Evolutionary conservation across 2,888 invertebrate genomes (phyloP).

Genomic region (Acanthacorydalis orientalis): DNA sequence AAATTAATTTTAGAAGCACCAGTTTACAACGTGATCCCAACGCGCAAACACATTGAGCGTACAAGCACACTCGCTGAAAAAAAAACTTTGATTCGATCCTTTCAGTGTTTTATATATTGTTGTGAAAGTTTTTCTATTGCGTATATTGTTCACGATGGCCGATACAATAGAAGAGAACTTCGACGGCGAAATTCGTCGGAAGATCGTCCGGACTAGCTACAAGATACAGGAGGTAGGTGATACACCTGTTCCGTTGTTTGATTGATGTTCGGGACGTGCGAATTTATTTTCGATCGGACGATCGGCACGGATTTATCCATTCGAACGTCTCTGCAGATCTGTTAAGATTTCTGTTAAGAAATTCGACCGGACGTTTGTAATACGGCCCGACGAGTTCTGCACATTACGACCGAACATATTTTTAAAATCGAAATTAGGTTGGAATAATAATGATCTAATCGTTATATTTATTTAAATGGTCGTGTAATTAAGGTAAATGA

Average conservation of each 20-base stretch:
- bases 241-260: background rate
- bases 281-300: no score
- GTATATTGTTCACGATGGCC: conserved; percentile 29
- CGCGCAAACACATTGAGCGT: conserved; percentile 14
- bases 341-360: no score
- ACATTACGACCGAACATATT: no score
- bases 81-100: background rate
- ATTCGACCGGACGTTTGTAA: no score
- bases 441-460: no score
- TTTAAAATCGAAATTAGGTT: no score
- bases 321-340: no score
- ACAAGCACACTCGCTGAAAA: background rate
- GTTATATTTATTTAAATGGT: no score
- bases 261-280: no score
- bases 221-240: conserved; percentile 55
- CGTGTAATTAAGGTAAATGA: no score
- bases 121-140: background rate
- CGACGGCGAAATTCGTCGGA: conserved; percentile 52
- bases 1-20: conserved; percentile 19
- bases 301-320: no score
- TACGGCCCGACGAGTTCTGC: no score
- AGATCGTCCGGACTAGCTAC: conserved; percentile 50
- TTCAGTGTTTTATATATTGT: background rate
- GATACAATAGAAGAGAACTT: conserved; percentile 53
- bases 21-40: conserved; percentile 21